Evolutionary conservation across 2,797 vertebrate species (phyloP).

Genomic region (Echiichthys vipera): DNA sequence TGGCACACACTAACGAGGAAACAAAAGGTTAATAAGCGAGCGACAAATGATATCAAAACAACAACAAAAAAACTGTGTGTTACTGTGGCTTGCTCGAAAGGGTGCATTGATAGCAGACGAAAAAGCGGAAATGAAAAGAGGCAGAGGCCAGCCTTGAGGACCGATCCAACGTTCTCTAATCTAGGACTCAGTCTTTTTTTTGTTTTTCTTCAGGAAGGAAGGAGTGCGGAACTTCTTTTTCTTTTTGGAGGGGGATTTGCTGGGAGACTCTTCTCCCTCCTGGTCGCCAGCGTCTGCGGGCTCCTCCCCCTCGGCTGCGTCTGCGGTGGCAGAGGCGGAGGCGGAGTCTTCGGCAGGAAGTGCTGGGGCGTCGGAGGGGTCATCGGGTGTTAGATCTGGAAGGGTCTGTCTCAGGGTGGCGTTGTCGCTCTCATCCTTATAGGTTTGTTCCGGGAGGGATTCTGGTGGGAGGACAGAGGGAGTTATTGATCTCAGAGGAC

Average conservation of each 20-base stretch:
- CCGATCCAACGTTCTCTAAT: slow-evolving; percentile 56
- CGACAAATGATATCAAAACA: slow-evolving; percentile 63
- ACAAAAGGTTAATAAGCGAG: slow-evolving; percentile 79
- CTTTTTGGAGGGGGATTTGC: slow-evolving; percentile 99
- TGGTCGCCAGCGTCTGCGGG: slow-evolving; percentile 84
- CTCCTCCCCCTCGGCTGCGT: slow-evolving; percentile 83
- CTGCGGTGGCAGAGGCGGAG: slow-evolving; percentile 71
- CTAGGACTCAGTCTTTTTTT: slow-evolving; percentile 96
- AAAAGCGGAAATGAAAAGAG: slow-evolving; percentile 45
- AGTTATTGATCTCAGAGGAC: slow-evolving; percentile 38
- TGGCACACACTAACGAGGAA: slow-evolving; percentile 79
- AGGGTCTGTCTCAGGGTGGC: slow-evolving; percentile 96
- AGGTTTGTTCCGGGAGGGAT: slow-evolving; percentile 85
- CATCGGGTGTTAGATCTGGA: slow-evolving; percentile 94
- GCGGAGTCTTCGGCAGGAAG: slow-evolving; percentile 83
- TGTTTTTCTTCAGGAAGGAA: slow-evolving; percentile 99
- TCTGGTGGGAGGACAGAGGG: slow-evolving; percentile 75
- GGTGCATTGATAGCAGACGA: slow-evolving; percentile 47
- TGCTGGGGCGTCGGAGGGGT: slow-evolving; percentile 90
- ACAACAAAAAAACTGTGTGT: slow-evolving; percentile 59
- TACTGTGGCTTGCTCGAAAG: slow-evolving; percentile 55
- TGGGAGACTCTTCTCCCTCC: slow-evolving; percentile 95
- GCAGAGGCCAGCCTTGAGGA: slow-evolving; percentile 53
- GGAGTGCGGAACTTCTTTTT: slow-evolving; percentile 99
- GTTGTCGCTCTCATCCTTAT: slow-evolving; percentile 92